Percentiles rank a stretch among this genome's conserved stretches.
Conservation (phyloP, 1,140 invertebrate species). For the Drosophila sp. region DNA sequence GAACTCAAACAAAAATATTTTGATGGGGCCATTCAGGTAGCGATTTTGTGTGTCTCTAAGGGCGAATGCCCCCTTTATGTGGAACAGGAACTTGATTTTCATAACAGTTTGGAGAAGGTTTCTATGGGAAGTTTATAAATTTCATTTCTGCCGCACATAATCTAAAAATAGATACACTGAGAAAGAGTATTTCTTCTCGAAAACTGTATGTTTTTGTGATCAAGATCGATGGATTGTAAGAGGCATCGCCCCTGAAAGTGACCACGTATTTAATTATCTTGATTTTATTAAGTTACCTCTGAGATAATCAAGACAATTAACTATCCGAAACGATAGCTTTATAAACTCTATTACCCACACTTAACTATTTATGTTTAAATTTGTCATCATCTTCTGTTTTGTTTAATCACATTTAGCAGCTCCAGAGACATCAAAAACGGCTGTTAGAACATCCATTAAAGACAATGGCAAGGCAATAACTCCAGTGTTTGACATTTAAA, state of each 20-base stretch:
- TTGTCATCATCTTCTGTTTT: conserved; percentile 3
- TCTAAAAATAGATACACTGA: no score
- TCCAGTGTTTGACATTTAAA: conserved; percentile 19
- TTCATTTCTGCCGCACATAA: no score
- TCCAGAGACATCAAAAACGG: conserved; percentile 9
- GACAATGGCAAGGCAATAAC: conserved; percentile 6
- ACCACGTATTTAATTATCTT: not conserved
- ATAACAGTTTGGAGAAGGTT: not conserved
- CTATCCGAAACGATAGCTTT: not conserved
- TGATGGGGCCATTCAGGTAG: not conserved
- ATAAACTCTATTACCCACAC: not conserved
- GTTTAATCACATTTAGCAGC: conserved; percentile 6
- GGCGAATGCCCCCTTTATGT: conserved; percentile 5
- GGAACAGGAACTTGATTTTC: conserved; percentile 1
- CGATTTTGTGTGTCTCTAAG: not conserved
- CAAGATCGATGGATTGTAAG: no score
- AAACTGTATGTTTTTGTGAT: no score
- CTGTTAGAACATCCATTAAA: conserved; percentile 36
- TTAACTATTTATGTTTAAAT: conserved; percentile 2
- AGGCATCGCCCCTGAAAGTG: no score
- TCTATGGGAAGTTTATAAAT: no score
- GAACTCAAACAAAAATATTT: not conserved
- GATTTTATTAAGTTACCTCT: not conserved
- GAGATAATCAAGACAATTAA: conserved; percentile 5
- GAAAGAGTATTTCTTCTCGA: no score